Evolutionary conservation across 2,797 vertebrate genomes (phyloP), one percentile per base, ranked within the genome.

Genomic region (Centropyge bicolor): DNA sequence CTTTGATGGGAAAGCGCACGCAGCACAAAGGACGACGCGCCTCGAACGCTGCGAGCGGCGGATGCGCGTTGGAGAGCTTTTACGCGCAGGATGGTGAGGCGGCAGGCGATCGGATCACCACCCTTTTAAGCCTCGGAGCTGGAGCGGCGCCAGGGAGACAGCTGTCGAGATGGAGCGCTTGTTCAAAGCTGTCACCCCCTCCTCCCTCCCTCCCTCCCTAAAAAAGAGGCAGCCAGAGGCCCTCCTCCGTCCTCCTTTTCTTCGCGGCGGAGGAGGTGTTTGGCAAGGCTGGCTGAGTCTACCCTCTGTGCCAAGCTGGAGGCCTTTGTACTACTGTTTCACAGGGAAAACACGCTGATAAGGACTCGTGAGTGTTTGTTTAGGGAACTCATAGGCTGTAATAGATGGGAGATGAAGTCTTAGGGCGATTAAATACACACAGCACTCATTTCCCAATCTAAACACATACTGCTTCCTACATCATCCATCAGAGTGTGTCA

Each of bases 131-230:
- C 96, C 96, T 81, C 89, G 88, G 92, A 94, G 95, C 94, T 98
- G 98, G 97, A 96, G 94, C 92, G 79, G 91, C 94, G 97, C 98
- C 98, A 99, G 96, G 92, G 94, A 97, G 97, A 98, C 98, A 99
- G 97, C 98, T 99, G 98, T 97, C 97, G 96, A 89, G 95, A 97
- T 83, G 95, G 96, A 97, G 95, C 94, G 95, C 96, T 97, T 93
- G 95, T 96, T 95, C 92, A 96, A 96, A 97, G 97, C 97, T 97
- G 96, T 97, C 97, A 95, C 94, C 95, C 96, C 89, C 80, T 95
- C 94, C 24, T 9, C 55, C 55, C 27, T 9, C 55, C 55, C 27
- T 9, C 27, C 49, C 49, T 16, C 22, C 22, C 12, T 31, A 49
- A 51, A 96, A 97, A 96, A 97, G 95, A 96, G 94, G 94, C 94